phyloP scores from a whole-genome alignment of 2,888 invertebrate species.

The Drosophila suboccidentalis region DNA sequence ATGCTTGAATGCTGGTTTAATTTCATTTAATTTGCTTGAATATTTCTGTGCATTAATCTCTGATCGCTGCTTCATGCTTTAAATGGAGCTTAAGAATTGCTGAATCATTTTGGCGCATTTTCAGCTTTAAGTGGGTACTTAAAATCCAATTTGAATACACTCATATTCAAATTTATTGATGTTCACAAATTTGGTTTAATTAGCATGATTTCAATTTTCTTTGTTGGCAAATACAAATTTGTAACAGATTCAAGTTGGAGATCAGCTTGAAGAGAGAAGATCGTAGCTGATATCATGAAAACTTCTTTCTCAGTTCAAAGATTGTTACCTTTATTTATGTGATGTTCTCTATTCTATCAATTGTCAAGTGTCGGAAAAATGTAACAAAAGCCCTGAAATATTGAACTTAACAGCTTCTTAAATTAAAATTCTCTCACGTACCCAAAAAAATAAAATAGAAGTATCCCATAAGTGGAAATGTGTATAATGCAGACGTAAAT shows the following conservation, averaged over 20 bases:
- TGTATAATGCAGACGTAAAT: slow-evolving; percentile 62
- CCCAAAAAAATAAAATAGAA: slow-evolving; percentile 28
- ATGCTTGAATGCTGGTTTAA: slow-evolving; percentile 68
- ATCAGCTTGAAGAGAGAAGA: too few relatives aligned
- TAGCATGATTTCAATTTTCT: slow-evolving; percentile 10
- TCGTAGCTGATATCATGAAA: background rate
- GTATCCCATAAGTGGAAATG: slow-evolving; percentile 19
- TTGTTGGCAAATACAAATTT: slow-evolving; percentile 9
- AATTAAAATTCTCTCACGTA: slow-evolving; percentile 57
- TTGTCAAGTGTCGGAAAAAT: slow-evolving; percentile 8
- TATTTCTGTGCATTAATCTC: slow-evolving; percentile 33
- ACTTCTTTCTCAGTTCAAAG: slow-evolving; percentile 1
- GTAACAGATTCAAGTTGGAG: background rate
- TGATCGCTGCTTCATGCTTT: slow-evolving; percentile 23
- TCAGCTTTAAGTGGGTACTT: slow-evolving; percentile 45
- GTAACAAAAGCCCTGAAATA: slow-evolving; percentile 17
- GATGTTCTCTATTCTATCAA: slow-evolving; percentile 6
- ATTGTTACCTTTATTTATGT: background rate
- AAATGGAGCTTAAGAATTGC: slow-evolving; percentile 27
- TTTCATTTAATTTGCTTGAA: slow-evolving; percentile 58
- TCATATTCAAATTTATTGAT: slow-evolving; percentile 17
- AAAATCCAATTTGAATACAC: slow-evolving; percentile 42
- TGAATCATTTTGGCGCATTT: slow-evolving; percentile 52
- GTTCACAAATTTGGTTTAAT: slow-evolving; percentile 14
- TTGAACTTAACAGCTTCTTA: slow-evolving; percentile 5